Percentiles rank a stretch among this genome's conserved stretches.
Conservation (phyloP, 2,888 invertebrate species). For the Ophioninae sp. region DNA sequence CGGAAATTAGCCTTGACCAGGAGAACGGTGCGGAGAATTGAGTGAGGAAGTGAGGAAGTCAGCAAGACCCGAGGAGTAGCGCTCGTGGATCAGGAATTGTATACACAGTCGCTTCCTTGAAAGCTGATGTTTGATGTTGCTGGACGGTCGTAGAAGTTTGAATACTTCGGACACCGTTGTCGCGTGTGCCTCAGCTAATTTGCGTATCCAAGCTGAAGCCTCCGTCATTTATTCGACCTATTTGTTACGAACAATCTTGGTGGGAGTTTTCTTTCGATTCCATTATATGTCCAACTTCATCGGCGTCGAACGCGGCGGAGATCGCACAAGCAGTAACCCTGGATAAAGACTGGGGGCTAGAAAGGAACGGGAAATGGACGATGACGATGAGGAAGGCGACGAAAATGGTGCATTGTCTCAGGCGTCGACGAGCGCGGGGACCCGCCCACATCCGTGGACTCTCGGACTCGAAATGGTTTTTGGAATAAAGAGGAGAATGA, state of each 20-base stretch:
- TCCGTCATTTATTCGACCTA: not conserved
- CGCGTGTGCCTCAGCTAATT: not conserved
- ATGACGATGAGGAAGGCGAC: slow-evolving; percentile 28
- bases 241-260: too few species aligned
- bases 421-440: slow-evolving; percentile 59
- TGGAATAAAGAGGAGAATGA: slow-evolving; percentile 56
- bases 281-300: not conserved
- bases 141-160: slow-evolving; percentile 7
- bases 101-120: not conserved
- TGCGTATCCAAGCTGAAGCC: not conserved
- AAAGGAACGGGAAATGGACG: not conserved
- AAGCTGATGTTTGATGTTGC: not conserved
- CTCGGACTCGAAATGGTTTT: slow-evolving; percentile 61
- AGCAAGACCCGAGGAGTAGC: not conserved
- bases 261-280: slow-evolving; percentile 18
- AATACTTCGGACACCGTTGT: not conserved
- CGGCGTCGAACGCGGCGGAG: slow-evolving; percentile 36
- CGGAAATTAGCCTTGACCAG: slow-evolving; percentile 54
- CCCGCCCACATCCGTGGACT: slow-evolving; percentile 57
- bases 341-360: slow-evolving; percentile 27
- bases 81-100: slow-evolving; percentile 4
- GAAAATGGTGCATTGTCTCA: slow-evolving; percentile 60
- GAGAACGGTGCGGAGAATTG: not conserved
- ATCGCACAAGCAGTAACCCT: slow-evolving; percentile 36
- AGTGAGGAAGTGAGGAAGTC: not conserved